Conservation (phyloP, 2,113 vertebrate species). For the Tyrannus savana region DNA sequence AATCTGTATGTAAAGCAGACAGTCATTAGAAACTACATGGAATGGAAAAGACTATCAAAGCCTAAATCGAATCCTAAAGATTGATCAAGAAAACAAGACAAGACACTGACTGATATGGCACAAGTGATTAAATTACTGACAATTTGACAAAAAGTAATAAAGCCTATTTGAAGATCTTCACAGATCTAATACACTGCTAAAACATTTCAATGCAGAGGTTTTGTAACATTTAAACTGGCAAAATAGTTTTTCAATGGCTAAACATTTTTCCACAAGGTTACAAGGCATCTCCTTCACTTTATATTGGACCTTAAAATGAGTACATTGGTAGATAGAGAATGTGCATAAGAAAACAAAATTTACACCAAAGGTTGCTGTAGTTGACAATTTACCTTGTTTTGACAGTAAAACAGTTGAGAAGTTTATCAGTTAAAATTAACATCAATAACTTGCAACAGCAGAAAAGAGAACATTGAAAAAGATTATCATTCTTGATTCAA, state of each 20-base stretch:
- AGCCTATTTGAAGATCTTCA: constrained; percentile 19
- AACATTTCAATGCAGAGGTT: neutral
- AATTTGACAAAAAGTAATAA: neutral
- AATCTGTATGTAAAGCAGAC: constrained; percentile 8
- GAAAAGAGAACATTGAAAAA: neutral
- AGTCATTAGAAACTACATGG: constrained; percentile 25
- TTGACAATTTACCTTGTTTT: neutral
- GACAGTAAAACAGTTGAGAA: neutral
- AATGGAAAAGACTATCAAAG: constrained; percentile 33
- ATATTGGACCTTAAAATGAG: constrained; percentile 18
- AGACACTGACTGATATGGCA: constrained; percentile 26
- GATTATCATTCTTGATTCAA: neutral
- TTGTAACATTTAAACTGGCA: constrained; percentile 22
- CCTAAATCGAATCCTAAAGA: constrained; percentile 3
- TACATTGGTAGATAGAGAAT: neutral
- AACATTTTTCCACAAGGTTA: constrained; percentile 30
- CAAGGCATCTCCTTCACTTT: constrained; percentile 63
- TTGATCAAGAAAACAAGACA: constrained; percentile 18
- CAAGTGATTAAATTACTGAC: constrained; percentile 36
- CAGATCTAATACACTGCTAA: neutral
- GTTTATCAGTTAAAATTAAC: neutral
- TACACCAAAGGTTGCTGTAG: neutral
- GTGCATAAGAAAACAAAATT: neutral
- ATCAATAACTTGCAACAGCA: neutral
- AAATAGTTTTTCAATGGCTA: neutral